Conservation (phyloP, 2,888 invertebrate genomes). For the Pyrrhosoma nymphula region DNA sequence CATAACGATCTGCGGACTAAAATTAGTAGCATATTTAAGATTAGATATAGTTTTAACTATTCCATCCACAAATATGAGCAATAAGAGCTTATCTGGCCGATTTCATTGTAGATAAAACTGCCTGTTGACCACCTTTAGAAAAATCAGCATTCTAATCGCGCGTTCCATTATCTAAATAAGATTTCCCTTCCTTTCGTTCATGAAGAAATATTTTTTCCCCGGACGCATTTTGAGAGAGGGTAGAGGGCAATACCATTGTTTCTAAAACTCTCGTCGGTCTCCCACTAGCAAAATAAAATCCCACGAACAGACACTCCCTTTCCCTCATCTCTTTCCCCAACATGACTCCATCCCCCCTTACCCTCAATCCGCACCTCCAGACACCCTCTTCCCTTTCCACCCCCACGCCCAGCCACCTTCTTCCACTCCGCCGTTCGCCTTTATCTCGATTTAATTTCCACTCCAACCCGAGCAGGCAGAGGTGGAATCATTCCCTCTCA, state of each 20-base stretch:
- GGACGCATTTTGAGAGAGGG: neutral
- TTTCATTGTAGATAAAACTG: neutral
- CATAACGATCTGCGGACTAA: no score
- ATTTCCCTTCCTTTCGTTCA: neutral
- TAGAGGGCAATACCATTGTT: neutral
- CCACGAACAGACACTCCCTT: conserved; percentile 48
- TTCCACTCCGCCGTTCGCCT: neutral
- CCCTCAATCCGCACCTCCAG: neutral
- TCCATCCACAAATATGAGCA: no score
- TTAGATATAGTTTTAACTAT: no score
- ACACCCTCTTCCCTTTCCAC: neutral
- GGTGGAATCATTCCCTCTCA: neutral
- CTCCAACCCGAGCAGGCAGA: neutral
- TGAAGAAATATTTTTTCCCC: no score
- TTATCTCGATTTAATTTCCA: conserved; percentile 66
- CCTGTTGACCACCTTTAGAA: neutral
- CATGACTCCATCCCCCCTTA: neutral
- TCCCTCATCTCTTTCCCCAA: neutral
- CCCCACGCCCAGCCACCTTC: neutral
- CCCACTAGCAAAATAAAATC: neutral
- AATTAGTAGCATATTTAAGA: no score
- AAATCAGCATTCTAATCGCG: conserved; percentile 15
- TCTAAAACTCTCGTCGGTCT: neutral
- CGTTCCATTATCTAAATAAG: conserved; percentile 3
- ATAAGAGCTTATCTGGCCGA: neutral